Evolutionary conservation across 2,888 invertebrate species (phyloP), one percentile per base, ranked within the genome.

Genomic region (Lasioglossum figueresi): DNA sequence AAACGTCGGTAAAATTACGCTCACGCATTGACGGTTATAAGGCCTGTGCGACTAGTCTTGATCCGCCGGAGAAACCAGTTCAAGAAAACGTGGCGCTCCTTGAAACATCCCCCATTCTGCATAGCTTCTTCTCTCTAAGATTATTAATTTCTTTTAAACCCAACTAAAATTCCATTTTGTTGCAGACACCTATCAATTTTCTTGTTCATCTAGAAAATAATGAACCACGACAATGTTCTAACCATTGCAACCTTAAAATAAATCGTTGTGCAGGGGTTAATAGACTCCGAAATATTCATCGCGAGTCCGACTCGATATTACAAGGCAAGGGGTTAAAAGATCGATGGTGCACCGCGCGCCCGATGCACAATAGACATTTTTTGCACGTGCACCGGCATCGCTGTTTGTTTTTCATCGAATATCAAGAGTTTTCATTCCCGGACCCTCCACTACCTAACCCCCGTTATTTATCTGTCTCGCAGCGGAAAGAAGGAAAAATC

Each of bases 401-500:
- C 16, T 31, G 63, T 63, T 63, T 63, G 31, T 63, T 68, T 37
- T 68, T n/a, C 37, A 68, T 70, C 23, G 70, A 40, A 74, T 56
- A 74, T 56, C 74, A 19, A 37, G 74, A 52, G 31, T 45, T 37
- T 10, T 12, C 59, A 52, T 68, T 63, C 68, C 37, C 68, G 68
- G 19, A n/a, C 56, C 68, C 23, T 4, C 56, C 56, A 12, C 48
- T 19, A n/a, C 8, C 8, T n/a, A 56, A 56, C 19, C 43, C n/a
- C 2, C 34, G 56, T 19, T 43, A 56, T 75, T 84, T 71, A 72
- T 74, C 45, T 40, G 70, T 66, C 37, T 71, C 63, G 56, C 68
- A 48, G 74, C 72, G 43, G 14, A 66, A 70, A 70, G 70, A 70
- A 87, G 85, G 77, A 80, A 80, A 88, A 85, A 83, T 88, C 79